Evolutionary conservation across 2,113 vertebrate species (phyloP), one percentile per base, ranked within the genome.

Genomic region (Tachysurus fulvidraco): DNA sequence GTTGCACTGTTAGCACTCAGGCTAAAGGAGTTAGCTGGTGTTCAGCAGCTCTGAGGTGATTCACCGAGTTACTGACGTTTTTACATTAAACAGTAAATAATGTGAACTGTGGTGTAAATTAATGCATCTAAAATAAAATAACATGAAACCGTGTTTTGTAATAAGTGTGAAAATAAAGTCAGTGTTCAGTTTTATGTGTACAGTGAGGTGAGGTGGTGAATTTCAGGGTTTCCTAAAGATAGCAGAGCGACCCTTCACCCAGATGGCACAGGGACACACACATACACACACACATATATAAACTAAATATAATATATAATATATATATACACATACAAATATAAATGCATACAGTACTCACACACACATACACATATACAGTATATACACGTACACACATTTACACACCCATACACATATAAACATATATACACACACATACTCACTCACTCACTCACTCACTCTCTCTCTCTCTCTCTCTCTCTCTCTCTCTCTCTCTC

Each of bases 161-260:
- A n/a, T n/a, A n/a, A n/a, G n/a, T n/a, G n/a, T n/a, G n/a, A n/a
- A n/a, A n/a, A n/a, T n/a, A n/a, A n/a, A n/a, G n/a, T n/a, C n/a
- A n/a, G n/a, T n/a, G n/a, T n/a, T n/a, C n/a, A n/a, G n/a, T n/a
- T n/a, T n/a, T n/a, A n/a, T n/a, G n/a, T n/a, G n/a, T n/a, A n/a
- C n/a, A n/a, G n/a, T n/a, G n/a, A n/a, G n/a, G n/a, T n/a, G n/a
- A n/a, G n/a, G n/a, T n/a, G n/a, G n/a, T n/a, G n/a, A n/a, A n/a
- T n/a, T n/a, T n/a, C n/a, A n/a, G n/a, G n/a, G n/a, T n/a, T n/a
- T n/a, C n/a, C n/a, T n/a, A n/a, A n/a, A n/a, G n/a, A n/a, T n/a
- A n/a, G n/a, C n/a, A n/a, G 46, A 69, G 41, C 69, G 85, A 89
- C 83, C 88, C 65, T 87, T 87, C 52, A 86, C 86, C 86, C 19